Base-by-base conservation (phyloP, 2,113 vertebrate genomes). In the Piprites chloris region DNA sequence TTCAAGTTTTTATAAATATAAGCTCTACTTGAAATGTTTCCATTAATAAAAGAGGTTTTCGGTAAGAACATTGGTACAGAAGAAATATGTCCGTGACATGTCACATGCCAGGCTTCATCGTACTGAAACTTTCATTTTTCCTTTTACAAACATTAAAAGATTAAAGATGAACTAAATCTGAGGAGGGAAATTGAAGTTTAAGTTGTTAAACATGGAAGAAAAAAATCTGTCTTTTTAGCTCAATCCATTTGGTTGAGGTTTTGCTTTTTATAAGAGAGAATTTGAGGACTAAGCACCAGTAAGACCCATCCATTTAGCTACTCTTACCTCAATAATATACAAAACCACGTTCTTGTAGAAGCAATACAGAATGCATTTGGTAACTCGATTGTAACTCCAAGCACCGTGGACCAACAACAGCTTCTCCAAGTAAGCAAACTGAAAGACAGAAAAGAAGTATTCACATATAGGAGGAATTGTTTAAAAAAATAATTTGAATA, bases 311-410 rank as follows among this genome's bases (percentile, higher is more conserved):
- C 22, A 46, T 42, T 61, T 39, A 72, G 10, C 9, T 55, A 19
- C 32, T 83, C 98, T 97, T 97, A 99, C 99, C 99, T 99, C 99
- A 42, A 99, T 99, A 88, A 99, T 99, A 97, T 99, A 99, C 39
- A 99, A 98, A 68, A 99, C 99, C 95, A 99, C 99, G 15, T 99
- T 99, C 98, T 99, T 99, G 95, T 99, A 99, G 98, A 99, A 99
- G 96, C 99, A 99, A 97, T 99, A 99, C 53, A 99, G 97, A 95
- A 99, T 99, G 96, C 99, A 99, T 97, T 99, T 99, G 92, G 99
- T 99, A 96, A 99, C 99, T 41, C 99, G 98, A 96, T 99, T 99
- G 97, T 99, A 99, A 97, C 99, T 99, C 99, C 99, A 99, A 33
- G 99, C 99, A 73, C 99, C 99, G 1, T 99, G 99, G 77, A 99